phyloP scores from a whole-genome alignment of 2,888 invertebrate species.

The Dolichopus griseipennis region DNA sequence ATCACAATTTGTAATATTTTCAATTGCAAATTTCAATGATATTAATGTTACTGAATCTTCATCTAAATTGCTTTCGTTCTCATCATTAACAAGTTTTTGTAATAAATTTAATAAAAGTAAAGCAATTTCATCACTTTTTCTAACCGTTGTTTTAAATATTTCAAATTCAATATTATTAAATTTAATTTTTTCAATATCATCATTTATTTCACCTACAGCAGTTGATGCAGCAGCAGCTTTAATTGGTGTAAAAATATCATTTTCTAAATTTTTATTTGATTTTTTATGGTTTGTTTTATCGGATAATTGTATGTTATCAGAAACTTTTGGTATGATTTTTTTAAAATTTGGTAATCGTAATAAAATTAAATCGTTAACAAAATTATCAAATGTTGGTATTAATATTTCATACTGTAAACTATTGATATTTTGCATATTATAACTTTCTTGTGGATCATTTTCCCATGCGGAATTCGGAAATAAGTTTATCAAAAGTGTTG shows the following conservation, averaged over 20 bases:
- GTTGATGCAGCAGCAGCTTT: slow-evolving; percentile 11
- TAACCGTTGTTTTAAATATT: slow-evolving; percentile 25
- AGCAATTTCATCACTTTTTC: slow-evolving; percentile 38
- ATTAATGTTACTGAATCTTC: slow-evolving; percentile 32
- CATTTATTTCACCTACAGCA: not conserved
- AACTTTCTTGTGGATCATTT: slow-evolving; percentile 21
- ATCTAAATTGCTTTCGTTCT: slow-evolving; percentile 29
- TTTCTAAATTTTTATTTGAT: not conserved
- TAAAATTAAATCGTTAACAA: slow-evolving; percentile 31
- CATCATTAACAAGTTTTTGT: slow-evolving; percentile 33
- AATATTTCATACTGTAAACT: not conserved
- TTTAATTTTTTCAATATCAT: slow-evolving; percentile 12
- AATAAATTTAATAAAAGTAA: slow-evolving; percentile 35
- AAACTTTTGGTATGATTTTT: slow-evolving; percentile 14
- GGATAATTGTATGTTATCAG: slow-evolving; percentile 7
- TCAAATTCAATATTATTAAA: slow-evolving; percentile 22
- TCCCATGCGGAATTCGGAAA: slow-evolving; percentile 42
- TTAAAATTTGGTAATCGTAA: slow-evolving; percentile 24
- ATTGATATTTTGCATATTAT: slow-evolving; percentile 10
- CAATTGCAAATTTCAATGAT: slow-evolving; percentile 36
- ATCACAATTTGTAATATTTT: slow-evolving; percentile 28
- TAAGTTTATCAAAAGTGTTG: slow-evolving; percentile 37
- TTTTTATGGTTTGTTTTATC: slow-evolving; percentile 13
- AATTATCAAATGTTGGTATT: slow-evolving; percentile 26
- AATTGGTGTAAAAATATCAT: not conserved